A percentile compares a stretch with the other conserved stretches of the same genome.
Evolutionary conservation across 2,888 invertebrate genomes (phyloP).

Genomic region (Phoronis australis): DNA sequence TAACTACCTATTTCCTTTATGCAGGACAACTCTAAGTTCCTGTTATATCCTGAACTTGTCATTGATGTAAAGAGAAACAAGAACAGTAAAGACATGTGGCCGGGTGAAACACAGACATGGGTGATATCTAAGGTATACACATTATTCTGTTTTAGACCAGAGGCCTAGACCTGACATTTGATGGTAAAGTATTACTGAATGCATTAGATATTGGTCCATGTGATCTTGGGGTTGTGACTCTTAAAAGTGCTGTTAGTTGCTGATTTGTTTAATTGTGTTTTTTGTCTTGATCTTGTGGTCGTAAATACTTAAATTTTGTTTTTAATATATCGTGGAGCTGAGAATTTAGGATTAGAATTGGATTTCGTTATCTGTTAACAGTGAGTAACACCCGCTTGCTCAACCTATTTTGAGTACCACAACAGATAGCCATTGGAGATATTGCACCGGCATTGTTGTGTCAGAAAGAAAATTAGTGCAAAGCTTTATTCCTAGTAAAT

Average conservation of each 20-base stretch:
- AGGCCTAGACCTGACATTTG: neutral
- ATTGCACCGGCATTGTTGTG: no score
- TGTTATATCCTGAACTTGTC: constrained; percentile 37
- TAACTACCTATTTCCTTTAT: neutral
- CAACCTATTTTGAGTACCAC: no score
- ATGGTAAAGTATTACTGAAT: neutral
- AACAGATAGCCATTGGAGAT: no score
- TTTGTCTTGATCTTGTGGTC: no score
- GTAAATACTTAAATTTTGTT: no score
- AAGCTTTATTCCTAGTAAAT: neutral
- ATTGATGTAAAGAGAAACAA: constrained; percentile 32
- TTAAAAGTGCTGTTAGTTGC: neutral
- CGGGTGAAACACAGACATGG: constrained; percentile 39
- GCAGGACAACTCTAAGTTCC: constrained; percentile 22
- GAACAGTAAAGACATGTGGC: constrained; percentile 26
- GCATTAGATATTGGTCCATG: neutral
- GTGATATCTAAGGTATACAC: constrained; percentile 44
- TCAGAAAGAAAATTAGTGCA: constrained; percentile 1
- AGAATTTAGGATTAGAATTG: no score
- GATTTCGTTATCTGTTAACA: no score
- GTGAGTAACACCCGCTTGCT: no score
- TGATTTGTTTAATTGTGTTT: no score
- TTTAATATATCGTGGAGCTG: no score
- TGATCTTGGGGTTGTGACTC: neutral
- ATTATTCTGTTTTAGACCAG: neutral